Conservation (phyloP, 2,113 vertebrate species). For the Microcebus griseorufus region DNA sequence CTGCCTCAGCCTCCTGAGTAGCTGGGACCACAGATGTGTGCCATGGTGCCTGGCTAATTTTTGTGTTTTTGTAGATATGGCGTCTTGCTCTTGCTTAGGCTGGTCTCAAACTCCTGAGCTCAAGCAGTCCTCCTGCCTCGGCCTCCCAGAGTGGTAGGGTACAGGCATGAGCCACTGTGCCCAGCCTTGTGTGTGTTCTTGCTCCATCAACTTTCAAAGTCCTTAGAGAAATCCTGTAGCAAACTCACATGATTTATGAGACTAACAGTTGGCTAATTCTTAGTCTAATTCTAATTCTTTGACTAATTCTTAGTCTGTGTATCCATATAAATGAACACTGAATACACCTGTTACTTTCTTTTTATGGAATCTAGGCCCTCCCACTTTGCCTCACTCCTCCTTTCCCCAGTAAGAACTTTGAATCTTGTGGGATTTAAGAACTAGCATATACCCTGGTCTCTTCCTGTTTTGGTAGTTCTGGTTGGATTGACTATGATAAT, state of each 20-base stretch:
- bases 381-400: background rate
- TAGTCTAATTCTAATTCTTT: background rate
- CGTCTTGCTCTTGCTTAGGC: too few relatives aligned
- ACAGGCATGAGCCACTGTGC: too few relatives aligned
- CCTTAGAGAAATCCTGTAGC: background rate
- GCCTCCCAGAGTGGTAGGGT: too few relatives aligned
- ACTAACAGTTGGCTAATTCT: background rate
- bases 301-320: background rate
- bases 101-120: too few relatives aligned
- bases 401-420: background rate
- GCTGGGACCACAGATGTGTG: too few relatives aligned
- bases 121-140: too few relatives aligned
- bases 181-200: background rate
- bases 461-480: conserved; percentile 25
- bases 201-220: background rate
- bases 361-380: background rate
- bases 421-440: background rate
- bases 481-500: conserved; percentile 28
- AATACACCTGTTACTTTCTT: background rate
- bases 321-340: background rate
- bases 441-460: background rate
- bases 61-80: too few relatives aligned
- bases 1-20: too few relatives aligned
- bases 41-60: too few relatives aligned
- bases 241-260: background rate